Conservation (phyloP, 2,888 invertebrate genomes). For the Ophion costatus region DNA sequence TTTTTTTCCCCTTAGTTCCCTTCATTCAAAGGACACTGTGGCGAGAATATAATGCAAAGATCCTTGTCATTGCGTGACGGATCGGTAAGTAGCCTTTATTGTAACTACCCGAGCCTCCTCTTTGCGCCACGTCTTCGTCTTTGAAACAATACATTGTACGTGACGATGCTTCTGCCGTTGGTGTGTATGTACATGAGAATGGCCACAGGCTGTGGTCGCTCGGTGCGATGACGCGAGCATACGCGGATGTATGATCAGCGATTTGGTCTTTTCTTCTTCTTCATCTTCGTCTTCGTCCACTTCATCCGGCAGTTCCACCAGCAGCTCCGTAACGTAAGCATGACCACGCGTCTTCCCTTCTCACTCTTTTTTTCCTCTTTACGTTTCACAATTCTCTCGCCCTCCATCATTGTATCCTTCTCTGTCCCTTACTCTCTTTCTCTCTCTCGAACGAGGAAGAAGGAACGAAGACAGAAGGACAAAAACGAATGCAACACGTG, state of each 20-base stretch:
- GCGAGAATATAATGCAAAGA: constrained; percentile 62
- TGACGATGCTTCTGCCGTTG: constrained; percentile 56
- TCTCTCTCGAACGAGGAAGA: constrained; percentile 11
- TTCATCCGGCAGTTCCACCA: constrained; percentile 25
- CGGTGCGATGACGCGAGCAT: constrained; percentile 60
- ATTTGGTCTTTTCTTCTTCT: constrained; percentile 36
- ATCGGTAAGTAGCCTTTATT: constrained; percentile 65
- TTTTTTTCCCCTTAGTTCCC: constrained; percentile 4
- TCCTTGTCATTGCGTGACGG: constrained; percentile 67
- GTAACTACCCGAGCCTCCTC: constrained; percentile 46
- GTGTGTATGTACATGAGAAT: constrained; percentile 14
- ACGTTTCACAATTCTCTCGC: constrained; percentile 29
- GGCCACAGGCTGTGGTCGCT: constrained; percentile 42
- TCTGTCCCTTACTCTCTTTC: background rate
- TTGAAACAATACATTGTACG: constrained; percentile 64
- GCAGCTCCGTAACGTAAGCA: constrained; percentile 72
- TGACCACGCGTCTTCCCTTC: constrained; percentile 70
- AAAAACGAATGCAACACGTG: constrained; percentile 76
- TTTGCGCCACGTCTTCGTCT: constrained; percentile 50
- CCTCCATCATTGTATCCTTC: background rate
- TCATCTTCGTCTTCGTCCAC: constrained; percentile 26
- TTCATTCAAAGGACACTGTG: constrained; percentile 43
- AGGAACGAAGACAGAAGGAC: constrained; percentile 30
- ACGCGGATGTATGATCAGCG: constrained; percentile 55
- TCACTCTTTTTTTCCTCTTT: constrained; percentile 12